Evolutionary conservation across 2,113 vertebrate genomes (phyloP), one percentile per base, ranked within the genome.

Genomic region (Erythrocebus patas): DNA sequence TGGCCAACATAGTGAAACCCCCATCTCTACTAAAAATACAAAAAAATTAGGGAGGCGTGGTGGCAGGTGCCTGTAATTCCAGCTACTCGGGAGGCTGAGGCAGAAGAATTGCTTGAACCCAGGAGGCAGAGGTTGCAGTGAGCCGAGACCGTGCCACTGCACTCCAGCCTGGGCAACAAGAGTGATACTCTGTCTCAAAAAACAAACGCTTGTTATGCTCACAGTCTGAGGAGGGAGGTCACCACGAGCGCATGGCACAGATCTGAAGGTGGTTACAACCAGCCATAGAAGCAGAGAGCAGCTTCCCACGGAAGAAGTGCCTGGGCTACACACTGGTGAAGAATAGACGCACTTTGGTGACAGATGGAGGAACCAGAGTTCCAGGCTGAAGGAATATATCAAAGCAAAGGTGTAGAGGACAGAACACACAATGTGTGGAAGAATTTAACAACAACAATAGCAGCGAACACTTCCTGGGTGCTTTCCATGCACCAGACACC

Each of bases 391-490:
- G 83, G 68, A 70, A 23, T 2, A 61, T 59, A 52, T 8, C 0
- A 64, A 16, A 48, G 72, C 38, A 61, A 20, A 96, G n/a, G 93
- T 0, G 0, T 8, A 0, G 52, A 55, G 80, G n/a, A 8, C 93
- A 76, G 81, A n/a, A 22, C 0, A 5, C 4, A 3, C 64, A 76
- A 32, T 0, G 9, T 9, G 75, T 0, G 5, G 64, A 1, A 57
- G 43, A 45, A 48, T 10, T 38, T 10, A 50, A 9, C 0, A 43
- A 57, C 1, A 50, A 12, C 1, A 52, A 52, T 1, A 17, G 45
- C 79, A n/a, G 61, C 66, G 23, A 6, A 72, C 8, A 3, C 82
- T n/a, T 17, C 2, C 55, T 38, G 68, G 61, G 70, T 3, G 10
- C 61, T 35, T 18, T 61, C 38, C 50, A 10, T 10, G 25, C 45